Conservation (phyloP, 1,140 invertebrate genomes). For the Eumaeus atala region DNA sequence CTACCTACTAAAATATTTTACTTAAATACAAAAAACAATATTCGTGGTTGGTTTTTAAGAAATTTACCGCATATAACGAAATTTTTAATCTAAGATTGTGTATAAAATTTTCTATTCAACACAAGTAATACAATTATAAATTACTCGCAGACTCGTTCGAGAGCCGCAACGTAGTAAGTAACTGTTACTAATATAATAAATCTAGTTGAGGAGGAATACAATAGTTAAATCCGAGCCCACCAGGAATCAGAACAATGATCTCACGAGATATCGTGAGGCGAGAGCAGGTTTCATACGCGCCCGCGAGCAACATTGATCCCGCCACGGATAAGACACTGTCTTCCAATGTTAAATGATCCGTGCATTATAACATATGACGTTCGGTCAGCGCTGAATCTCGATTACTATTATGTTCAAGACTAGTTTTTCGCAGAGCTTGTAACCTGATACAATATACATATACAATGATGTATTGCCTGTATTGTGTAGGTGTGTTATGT, state of each 20-base stretch:
- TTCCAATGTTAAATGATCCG: conserved; percentile 11
- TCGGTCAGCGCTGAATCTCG: not conserved
- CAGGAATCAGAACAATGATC: conserved; percentile 2
- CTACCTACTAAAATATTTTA: no score
- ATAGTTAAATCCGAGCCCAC: conserved; percentile 13
- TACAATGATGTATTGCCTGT: no score
- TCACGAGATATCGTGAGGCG: conserved; percentile 7
- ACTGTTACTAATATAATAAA: not conserved
- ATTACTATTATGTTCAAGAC: conserved; percentile 1
- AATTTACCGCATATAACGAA: no score
- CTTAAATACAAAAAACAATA: no score
- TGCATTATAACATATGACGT: not conserved
- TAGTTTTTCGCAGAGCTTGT: not conserved
- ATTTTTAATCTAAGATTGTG: no score
- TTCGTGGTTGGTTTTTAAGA: no score
- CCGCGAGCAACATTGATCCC: conserved; percentile 6
- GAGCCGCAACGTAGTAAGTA: not conserved
- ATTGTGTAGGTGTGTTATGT: no score
- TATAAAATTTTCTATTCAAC: no score
- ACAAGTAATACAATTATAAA: not conserved
- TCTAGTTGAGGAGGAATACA: conserved; percentile 4
- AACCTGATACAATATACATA: not conserved
- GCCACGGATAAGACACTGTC: conserved; percentile 11
- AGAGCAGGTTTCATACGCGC: conserved; percentile 7
- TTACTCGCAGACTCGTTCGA: not conserved